phyloP scores from a whole-genome alignment of 2,113 vertebrate genomes.

The Gobiocypris rarus region DNA sequence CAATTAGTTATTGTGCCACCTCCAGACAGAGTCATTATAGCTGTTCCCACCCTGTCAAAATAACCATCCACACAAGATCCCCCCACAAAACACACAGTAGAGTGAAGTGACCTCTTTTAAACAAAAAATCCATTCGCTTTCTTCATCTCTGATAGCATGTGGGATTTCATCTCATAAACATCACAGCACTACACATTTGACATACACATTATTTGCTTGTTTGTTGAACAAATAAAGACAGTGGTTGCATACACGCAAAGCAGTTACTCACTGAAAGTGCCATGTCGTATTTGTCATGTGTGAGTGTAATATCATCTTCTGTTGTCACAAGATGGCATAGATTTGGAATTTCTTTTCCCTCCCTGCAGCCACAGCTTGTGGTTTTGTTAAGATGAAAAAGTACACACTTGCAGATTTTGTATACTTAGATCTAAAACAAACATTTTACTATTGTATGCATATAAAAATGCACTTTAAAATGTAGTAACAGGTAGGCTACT shows the following conservation, averaged over 20 bases:
- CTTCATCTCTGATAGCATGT: not conserved
- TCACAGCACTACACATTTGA: not conserved
- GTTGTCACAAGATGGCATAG: conserved; percentile 25
- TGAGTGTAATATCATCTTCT: not conserved
- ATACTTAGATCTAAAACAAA: not conserved
- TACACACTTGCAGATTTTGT: not conserved
- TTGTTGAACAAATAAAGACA: not conserved
- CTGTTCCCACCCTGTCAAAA: conserved; percentile 28
- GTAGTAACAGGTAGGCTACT: not conserved
- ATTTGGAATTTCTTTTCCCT: not conserved
- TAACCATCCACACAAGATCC: not conserved
- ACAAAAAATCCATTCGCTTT: not conserved
- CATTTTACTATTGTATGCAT: not conserved
- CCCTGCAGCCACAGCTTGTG: not conserved
- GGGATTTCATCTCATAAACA: not conserved
- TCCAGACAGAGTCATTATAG: conserved; percentile 15
- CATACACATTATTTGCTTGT: not conserved
- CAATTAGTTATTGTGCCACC: conserved; percentile 35
- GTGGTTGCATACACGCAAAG: not conserved
- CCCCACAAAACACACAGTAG: not conserved
- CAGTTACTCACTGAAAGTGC: not conserved
- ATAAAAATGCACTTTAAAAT: not conserved
- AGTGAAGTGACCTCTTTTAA: not conserved
- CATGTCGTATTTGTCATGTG: not conserved
- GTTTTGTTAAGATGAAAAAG: not conserved